Conservation (phyloP, 1,140 invertebrate species). For the Frieseomelitta varia region DNA sequence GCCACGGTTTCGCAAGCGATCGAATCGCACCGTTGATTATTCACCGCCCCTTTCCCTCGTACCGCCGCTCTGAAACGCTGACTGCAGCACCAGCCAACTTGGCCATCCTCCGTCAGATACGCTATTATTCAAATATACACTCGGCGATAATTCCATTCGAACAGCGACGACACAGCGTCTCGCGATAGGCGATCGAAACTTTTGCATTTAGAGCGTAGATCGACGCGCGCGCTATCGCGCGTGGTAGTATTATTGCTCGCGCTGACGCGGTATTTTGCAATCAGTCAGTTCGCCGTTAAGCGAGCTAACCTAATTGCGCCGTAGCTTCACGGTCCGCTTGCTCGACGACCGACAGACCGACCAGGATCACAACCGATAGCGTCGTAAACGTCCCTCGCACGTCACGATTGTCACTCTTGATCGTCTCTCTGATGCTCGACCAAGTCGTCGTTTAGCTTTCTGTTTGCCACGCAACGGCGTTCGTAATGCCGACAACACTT, state of each 20-base stretch:
- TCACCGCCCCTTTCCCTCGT: too few relatives aligned
- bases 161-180: not conserved
- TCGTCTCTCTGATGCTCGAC: not conserved
- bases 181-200: not conserved
- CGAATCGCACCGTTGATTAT: not conserved
- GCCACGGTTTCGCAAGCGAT: not conserved
- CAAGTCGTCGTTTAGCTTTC: not conserved
- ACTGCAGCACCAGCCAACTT: too few relatives aligned
- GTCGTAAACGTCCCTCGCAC: not conserved
- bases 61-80: too few relatives aligned
- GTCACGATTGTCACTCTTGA: too few relatives aligned
- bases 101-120: not conserved
- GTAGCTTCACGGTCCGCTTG: not conserved
- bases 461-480: slow-evolving; percentile 2
- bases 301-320: slow-evolving; percentile 58
- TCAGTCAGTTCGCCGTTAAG: slow-evolving; percentile 38
- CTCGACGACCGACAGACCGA: too few relatives aligned
- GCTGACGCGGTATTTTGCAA: slow-evolving; percentile 43
- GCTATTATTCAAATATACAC: slow-evolving; percentile 40
- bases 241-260: too few relatives aligned
- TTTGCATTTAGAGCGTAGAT: not conserved
- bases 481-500: slow-evolving; percentile 29
- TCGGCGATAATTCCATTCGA: not conserved
- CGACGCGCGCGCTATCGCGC: slow-evolving; percentile 20
- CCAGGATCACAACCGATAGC: not conserved